These are phyloP conservation scores for Neodiprion lecontei DNA, from an alignment of 1,140 invertebrate genomes.

Conservation along the genomic window DNA sequence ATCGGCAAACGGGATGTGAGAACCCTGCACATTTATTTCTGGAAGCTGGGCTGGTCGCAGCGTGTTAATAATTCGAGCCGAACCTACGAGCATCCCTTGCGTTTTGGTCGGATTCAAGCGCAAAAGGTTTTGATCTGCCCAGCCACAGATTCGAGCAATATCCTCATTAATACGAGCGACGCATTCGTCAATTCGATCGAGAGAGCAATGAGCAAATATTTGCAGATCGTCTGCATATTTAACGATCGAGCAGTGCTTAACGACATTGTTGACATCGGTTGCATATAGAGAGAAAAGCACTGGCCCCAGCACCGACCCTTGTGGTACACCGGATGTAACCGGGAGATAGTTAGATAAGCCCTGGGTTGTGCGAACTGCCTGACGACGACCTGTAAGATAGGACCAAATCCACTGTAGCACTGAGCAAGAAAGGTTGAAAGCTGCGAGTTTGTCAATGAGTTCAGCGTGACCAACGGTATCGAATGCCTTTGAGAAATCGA, in stretches of 20 bases:
- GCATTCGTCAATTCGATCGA: not conserved
- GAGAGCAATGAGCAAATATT: not conserved
- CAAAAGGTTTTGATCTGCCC: not conserved
- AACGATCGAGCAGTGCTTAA: not conserved
- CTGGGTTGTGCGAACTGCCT: not conserved
- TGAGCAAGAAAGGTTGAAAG: not conserved
- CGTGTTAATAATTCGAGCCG: not conserved
- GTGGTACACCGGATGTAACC: not conserved
- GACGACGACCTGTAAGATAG: not conserved
- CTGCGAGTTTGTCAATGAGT: not conserved
- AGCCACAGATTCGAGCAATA: conserved; percentile 7
- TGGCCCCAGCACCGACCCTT: not conserved
- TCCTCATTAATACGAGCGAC: not conserved
- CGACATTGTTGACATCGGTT: not conserved
- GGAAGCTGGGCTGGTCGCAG: not conserved
- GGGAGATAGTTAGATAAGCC: not conserved
- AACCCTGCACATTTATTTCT: not conserved
- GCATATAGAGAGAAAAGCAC: not conserved
- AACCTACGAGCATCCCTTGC: not conserved
- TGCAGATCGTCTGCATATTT: conserved; percentile 10
- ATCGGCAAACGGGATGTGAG: not conserved
- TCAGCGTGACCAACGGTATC: not conserved
- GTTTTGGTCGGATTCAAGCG: not conserved
- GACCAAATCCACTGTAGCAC: not conserved
- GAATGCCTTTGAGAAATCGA: not conserved